These are phyloP conservation scores for Tetragonula clypearis DNA, from an alignment of 1,140 invertebrate species.

Conservation along the genomic window DNA sequence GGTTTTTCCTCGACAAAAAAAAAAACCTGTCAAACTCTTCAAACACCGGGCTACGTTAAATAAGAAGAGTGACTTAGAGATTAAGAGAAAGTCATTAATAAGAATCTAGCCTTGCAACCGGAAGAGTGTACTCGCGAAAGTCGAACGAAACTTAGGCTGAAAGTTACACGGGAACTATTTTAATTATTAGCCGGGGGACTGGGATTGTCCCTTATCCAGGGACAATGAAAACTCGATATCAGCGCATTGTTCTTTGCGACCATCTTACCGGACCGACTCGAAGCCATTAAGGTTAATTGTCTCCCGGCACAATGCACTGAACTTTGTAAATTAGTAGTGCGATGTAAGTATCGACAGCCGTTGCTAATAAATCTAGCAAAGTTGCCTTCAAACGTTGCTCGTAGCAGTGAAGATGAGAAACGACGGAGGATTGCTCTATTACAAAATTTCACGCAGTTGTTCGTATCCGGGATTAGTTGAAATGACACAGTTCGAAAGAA, in stretches of 20 bases:
- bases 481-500: background rate
- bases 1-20: no score
- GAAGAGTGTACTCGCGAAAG: constrained; percentile 7
- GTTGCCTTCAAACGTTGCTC: constrained; percentile 4
- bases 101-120: constrained; percentile 2
- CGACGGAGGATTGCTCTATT: background rate
- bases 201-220: constrained; percentile 29
- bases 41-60: background rate
- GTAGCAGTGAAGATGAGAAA: background rate
- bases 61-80: constrained; percentile 7
- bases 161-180: constrained; percentile 58
- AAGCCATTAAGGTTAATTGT: constrained; percentile 47
- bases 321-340: constrained; percentile 46
- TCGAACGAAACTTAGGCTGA: constrained; percentile 7
- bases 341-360: constrained; percentile 43
- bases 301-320: constrained; percentile 33
- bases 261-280: constrained; percentile 6
- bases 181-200: constrained; percentile 47
- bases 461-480: background rate
- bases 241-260: constrained; percentile 33
- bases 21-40: background rate
- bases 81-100: constrained; percentile 42
- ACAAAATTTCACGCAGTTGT: background rate
- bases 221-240: constrained; percentile 44
- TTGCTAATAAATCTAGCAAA: constrained; percentile 39